A percentile compares a stretch with the other conserved stretches of the same genome.
Conservation (phyloP, 2,113 vertebrate species). For the Carassius carassius region DNA sequence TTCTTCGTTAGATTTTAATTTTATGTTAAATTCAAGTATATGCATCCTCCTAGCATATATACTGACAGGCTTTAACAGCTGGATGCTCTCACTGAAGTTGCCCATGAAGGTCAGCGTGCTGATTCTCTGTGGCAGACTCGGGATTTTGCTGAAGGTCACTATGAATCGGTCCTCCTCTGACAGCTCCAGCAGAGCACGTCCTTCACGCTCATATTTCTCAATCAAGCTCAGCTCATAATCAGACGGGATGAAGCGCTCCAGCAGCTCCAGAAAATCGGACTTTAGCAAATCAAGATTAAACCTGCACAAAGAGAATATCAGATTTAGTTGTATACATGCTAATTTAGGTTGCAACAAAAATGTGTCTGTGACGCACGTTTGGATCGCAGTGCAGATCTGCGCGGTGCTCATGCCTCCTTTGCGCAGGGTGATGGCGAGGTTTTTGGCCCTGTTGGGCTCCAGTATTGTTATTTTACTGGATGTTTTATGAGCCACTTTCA, state of each 20-base stretch:
- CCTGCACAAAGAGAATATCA: slow-evolving; percentile 62
- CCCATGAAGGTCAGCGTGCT: slow-evolving; percentile 91
- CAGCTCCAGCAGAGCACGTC: slow-evolving; percentile 80
- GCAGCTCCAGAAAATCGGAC: slow-evolving; percentile 91
- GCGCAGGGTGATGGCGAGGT: slow-evolving; percentile 91
- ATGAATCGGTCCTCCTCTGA: slow-evolving; percentile 92
- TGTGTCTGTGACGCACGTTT: slow-evolving; percentile 76
- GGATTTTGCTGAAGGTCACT: slow-evolving; percentile 89
- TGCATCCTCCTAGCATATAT: too few species aligned
- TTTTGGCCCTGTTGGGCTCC: slow-evolving; percentile 93
- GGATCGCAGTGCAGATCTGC: slow-evolving; percentile 87
- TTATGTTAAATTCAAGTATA: not conserved
- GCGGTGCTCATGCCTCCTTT: slow-evolving; percentile 83
- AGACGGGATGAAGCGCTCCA: slow-evolving; percentile 89
- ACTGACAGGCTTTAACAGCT: slow-evolving; percentile 85
- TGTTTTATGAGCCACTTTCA: slow-evolving; percentile 77
- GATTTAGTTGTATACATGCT: not conserved
- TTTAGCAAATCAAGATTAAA: slow-evolving; percentile 85
- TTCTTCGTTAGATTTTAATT: not conserved
- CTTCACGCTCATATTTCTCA: slow-evolving; percentile 79
- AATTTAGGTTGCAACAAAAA: not conserved
- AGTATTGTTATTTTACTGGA: slow-evolving; percentile 85
- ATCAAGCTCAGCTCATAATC: slow-evolving; percentile 87
- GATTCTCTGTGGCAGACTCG: slow-evolving; percentile 83
- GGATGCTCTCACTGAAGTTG: slow-evolving; percentile 83